Base-by-base conservation (phyloP, 2,113 vertebrate genomes). In the Tricholaema leucomelas region DNA sequence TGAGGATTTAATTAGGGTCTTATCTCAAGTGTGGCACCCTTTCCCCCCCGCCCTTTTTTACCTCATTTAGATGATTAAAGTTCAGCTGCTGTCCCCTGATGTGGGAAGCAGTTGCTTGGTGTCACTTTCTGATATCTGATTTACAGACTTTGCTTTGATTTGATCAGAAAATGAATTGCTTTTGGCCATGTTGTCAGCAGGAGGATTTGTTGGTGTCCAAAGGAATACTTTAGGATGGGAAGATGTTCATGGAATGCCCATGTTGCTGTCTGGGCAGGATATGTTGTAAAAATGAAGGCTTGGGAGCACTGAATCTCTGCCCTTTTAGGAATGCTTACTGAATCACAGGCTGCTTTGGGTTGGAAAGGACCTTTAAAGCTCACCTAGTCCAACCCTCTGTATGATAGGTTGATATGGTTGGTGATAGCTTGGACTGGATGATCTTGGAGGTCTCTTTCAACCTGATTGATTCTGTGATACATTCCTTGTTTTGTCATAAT, bases 1-100 rank as follows among this genome's bases (percentile, higher is more conserved):
- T 9, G 46, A 91, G 78, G 35, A 81, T 92, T 95, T 92, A 86
- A 87, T 94, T 82, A 79, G 71, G 13, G 79, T 28, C 83, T 81
- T 69, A 70, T 81, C 88, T 81, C 55, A 16, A 61, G 18, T 40
- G 12, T 33, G 58, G n/a, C 64, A 63, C 80, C 63, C 56, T 69
- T 75, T 27, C 64, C n/a, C n/a, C 54, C 13, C 44, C 65, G 59
- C 27, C 0, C 16, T 27, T 13, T 14, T 55, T 81, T 40, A 5
- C 60, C 8, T 30, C 13, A 42, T 60, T 60, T 14, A 59, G 35
- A 1, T 44, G 48, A 42, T 21, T 63, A 3, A n/a, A 82, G 69
- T 69, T 83, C 17, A 50, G 19, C 67, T 28, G 33, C 27, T 55
- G 64, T 52, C 66, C 56, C 24, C 36, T n/a, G 55, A 15, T 38